Evolutionary conservation across 2,797 vertebrate genomes (phyloP), one percentile per base, ranked within the genome.

Genomic region (Falco novaeseelandiae): DNA sequence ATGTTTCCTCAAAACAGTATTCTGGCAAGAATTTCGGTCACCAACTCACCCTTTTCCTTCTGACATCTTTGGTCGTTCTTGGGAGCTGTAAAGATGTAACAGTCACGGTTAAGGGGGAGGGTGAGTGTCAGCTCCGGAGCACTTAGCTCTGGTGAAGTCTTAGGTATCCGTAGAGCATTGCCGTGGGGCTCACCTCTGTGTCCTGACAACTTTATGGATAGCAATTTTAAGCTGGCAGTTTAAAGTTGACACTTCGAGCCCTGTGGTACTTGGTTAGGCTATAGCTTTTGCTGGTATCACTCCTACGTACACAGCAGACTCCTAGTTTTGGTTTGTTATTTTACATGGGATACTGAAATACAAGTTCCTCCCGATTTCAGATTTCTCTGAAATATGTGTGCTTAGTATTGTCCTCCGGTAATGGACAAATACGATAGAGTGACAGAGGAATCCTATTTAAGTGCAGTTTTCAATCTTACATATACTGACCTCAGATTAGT

Each of bases 401-500:
- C 63, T 63, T 71, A 36, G 11, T 26, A 10, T 73, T 80, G 32
- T 71, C 25, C 26, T 67, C 0, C 32, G 32, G 59, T 77, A 74
- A 83, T 25, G 82, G 55, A 46, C 17, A 87, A 93, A 79, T 67
- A 77, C 18, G 57, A 36, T 18, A 89, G 57, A 80, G 87, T 78
- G 74, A 40, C 65, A 87, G 67, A 91, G 73, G 71, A 89, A 71
- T 87, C 30, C 17, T 66, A 30, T 74, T 54, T 34, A 86, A 93
- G 26, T 74, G n/a, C 49, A 80, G 48, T 79, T 93, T 94, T 94
- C 54, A 89, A 5, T 85, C 66, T 51, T 90, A 16, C 14, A 14
- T 90, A 61, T 66, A 52, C 58, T 90, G 89, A 96, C 76, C 77
- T 97, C 82, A 90, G 66, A 96, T 94, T 94, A 93, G 58, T 86